Conservation (phyloP, 2,797 vertebrate species). For the Aulostomus chinensis region DNA sequence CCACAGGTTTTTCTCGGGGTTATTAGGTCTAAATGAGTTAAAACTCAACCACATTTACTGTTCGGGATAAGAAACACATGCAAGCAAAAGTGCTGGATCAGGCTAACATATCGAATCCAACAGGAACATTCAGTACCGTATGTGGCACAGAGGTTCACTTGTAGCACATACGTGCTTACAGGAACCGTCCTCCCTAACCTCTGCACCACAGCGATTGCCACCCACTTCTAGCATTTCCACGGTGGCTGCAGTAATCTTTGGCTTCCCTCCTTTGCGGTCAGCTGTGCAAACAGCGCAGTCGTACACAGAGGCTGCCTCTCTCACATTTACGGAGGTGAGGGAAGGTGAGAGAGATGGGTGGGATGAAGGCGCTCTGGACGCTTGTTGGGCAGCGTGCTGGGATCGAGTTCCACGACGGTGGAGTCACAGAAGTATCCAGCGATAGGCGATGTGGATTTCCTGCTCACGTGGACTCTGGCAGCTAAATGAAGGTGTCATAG, state of each 20-base stretch:
- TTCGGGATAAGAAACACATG: background rate
- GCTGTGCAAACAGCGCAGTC: conserved; percentile 49
- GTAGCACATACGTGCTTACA: conserved; percentile 23
- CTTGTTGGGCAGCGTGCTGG: background rate
- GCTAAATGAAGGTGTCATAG: conserved; percentile 14
- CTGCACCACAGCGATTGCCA: conserved; percentile 55
- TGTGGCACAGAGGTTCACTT: conserved; percentile 41
- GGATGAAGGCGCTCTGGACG: background rate
- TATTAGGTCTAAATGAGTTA: no score
- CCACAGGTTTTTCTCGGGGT: no score
- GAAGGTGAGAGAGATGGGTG: conserved; percentile 33
- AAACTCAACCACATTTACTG: background rate
- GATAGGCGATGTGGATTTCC: conserved; percentile 6
- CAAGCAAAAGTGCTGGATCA: background rate
- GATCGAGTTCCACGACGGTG: background rate
- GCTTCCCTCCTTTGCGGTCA: conserved; percentile 51
- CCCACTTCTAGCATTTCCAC: conserved; percentile 66
- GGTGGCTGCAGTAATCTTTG: conserved; percentile 65
- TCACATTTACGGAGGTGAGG: conserved; percentile 31
- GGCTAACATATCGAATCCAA: conserved; percentile 10
- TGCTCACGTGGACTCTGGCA: background rate
- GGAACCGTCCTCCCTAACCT: conserved; percentile 35
- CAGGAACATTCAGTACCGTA: conserved; percentile 42
- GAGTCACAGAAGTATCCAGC: background rate
- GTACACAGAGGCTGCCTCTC: conserved; percentile 49